phyloP scores from a whole-genome alignment of 2,797 vertebrate genomes.

The Galaxias olidus region DNA sequence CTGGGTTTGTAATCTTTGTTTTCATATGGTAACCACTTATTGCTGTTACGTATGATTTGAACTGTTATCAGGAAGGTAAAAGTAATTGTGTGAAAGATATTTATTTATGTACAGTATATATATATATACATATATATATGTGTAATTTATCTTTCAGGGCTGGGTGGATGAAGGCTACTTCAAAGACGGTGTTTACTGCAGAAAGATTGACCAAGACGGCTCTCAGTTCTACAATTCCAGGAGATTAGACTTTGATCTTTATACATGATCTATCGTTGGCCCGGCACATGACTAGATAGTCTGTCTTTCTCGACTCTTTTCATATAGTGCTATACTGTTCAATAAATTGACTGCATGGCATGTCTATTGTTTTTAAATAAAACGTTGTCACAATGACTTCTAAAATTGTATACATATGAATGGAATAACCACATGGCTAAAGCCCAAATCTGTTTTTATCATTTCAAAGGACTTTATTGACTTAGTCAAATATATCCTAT shows the following conservation, averaged over 20 bases:
- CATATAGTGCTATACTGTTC: constrained; percentile 3
- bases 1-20: no score
- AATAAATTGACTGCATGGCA: not conserved
- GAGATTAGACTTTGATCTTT: constrained; percentile 90
- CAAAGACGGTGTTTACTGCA: constrained; percentile 87
- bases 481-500: no score
- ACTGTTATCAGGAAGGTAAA: constrained; percentile 20
- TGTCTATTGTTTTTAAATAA: not conserved
- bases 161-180: constrained; percentile 93
- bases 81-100: constrained; percentile 6
- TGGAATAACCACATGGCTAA: no score
- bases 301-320: constrained; percentile 15
- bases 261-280: constrained; percentile 70
- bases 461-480: no score
- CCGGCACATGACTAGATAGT: not conserved
- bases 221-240: constrained; percentile 90
- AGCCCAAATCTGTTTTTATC: no score
- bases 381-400: not conserved
- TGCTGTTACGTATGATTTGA: constrained; percentile 21
- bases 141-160: constrained; percentile 74
- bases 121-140: no score
- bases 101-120: no score
- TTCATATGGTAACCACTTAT: no score
- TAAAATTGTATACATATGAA: no score
- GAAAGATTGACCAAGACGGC: constrained; percentile 79